Evolutionary conservation across 2,888 invertebrate genomes (phyloP), one percentile per base, ranked within the genome.

Genomic region (Xanthorhoe spadicearia): DNA sequence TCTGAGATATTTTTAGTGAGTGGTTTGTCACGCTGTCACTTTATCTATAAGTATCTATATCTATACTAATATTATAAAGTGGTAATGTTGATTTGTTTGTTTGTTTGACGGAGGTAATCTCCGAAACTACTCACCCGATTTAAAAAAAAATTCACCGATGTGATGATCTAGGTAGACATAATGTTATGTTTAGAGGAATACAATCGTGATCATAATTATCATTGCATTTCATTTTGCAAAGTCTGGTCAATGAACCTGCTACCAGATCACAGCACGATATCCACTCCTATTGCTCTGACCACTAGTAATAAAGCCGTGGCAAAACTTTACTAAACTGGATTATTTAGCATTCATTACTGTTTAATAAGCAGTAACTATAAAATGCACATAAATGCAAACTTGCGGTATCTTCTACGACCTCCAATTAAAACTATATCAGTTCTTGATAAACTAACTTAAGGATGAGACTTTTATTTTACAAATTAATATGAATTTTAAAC

Each of bases 391-490:
- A 65, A 71, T 69, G 51, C 46, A 15, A 71, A 58, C 38, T 58
- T 19, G 38, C 18, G 48, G 57, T 64, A 56, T 56, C 50, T 56
- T 55, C 54, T 50, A 50, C 49, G 51, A 56, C 48, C 23, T 60
- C 69, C 67, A 71, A 81, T 81, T 77, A 80, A 77, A 82, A 80
- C 75, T 82, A 73, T 80, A 81, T 70, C 80, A 79, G 68, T 19
- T 9, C 3, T 15, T n/a, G 19, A 28, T 8, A 7, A 8, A 15
- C 48, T 17, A 48, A 48, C 4, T 0, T 48, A 48, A 15, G 13
- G 48, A 48, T 17, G 7, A 7, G 17, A 13, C 6, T 48, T 48
- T 2, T 43, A 43, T 13, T 2, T 13, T 13, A 3, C 9, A 43
- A 43, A 43, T 38, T 10, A n/a, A n/a, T n/a, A 43, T 23, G 23